These are phyloP conservation scores for Polyodon spathula DNA, from an alignment of 2,113 vertebrate species.

Conservation along the genomic window DNA sequence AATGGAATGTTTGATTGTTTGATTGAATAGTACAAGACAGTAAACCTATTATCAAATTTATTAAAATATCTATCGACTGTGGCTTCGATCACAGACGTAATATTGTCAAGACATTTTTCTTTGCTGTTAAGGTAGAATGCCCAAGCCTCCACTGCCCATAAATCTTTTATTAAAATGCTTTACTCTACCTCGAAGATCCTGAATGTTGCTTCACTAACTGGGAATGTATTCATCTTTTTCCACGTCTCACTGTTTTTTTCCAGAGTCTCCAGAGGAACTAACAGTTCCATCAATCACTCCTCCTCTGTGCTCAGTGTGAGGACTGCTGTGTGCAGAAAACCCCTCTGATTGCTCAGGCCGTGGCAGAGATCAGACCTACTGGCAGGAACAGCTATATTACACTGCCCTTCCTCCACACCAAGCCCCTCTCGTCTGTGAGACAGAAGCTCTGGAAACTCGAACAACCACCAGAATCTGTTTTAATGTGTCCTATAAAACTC, in stretches of 20 bases:
- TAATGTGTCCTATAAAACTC: conserved; percentile 78
- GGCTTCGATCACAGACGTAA: no score
- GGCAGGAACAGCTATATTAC: not conserved
- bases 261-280: conserved; percentile 1
- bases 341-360: conserved; percentile 4
- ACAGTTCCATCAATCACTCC: conserved; percentile 9
- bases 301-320: conserved; percentile 11
- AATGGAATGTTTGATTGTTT: no score
- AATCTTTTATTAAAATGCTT: not conserved
- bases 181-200: conserved; percentile 77
- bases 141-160: no score
- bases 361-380: not conserved
- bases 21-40: no score
- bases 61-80: no score
- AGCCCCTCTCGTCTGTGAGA: conserved; percentile 22
- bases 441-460: conserved; percentile 89
- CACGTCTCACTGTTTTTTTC: conserved; percentile 11
- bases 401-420: not conserved
- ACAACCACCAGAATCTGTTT: conserved; percentile 84
- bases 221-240: conserved; percentile 42
- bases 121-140: no score
- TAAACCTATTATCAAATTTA: no score
- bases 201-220: conserved; percentile 65
- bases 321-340: conserved; percentile 11
- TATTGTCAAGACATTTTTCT: no score